These are phyloP conservation scores for Gallinago media DNA, from an alignment of 2,113 vertebrate genomes.

Conservation along the genomic window DNA sequence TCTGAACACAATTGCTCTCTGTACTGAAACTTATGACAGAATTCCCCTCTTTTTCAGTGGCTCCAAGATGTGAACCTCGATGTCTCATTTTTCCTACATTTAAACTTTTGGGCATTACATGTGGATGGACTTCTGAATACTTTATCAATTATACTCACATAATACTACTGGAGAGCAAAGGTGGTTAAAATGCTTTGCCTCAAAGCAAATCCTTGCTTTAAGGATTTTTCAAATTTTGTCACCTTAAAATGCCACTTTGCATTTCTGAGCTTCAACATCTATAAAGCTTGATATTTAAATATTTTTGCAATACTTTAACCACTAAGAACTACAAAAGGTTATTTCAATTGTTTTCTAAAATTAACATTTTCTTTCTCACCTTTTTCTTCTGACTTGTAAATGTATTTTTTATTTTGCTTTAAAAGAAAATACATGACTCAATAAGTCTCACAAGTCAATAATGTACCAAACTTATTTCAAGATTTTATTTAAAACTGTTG, in stretches of 20 bases:
- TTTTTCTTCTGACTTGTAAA: not conserved
- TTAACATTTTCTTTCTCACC: not conserved
- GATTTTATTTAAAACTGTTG: not conserved
- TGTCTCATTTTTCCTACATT: not conserved
- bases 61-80: not conserved
- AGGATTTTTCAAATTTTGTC: not conserved
- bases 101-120: not conserved
- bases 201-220: not conserved
- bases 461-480: not conserved
- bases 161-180: not conserved
- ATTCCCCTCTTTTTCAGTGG: not conserved
- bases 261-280: not conserved
- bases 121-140: not conserved
- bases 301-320: not conserved
- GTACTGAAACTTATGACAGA: not conserved
- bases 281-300: not conserved
- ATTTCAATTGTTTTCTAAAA: not conserved
- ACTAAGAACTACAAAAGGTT: not conserved
- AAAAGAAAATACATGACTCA: not conserved
- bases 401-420: not conserved
- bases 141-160: fast-evolving
- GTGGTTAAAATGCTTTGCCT: not conserved
- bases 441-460: not conserved
- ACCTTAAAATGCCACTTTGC: not conserved
- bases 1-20: not conserved